Evolutionary conservation across 2,888 invertebrate species (phyloP).

Genomic region (Chalcosyrphus nemorum): DNA sequence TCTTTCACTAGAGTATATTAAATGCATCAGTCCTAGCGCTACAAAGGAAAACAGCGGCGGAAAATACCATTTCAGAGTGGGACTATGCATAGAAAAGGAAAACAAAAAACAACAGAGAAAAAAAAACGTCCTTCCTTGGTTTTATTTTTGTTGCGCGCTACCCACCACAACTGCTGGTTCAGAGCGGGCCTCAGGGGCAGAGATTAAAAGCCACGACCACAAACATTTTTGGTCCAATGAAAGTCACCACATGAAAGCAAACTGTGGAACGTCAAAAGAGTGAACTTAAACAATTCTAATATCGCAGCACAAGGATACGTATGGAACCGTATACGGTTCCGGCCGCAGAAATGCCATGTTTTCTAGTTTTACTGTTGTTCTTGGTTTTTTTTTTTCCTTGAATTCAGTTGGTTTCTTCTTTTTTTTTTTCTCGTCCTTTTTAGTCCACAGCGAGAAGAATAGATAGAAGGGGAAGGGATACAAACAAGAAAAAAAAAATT

Average conservation of each 20-base stretch:
- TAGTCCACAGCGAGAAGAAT: conserved; percentile 8
- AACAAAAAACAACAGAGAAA: conserved; percentile 29
- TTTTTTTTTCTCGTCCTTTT: conserved; percentile 4
- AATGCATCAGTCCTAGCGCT: conserved; percentile 19
- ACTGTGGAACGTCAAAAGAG: conserved; percentile 70
- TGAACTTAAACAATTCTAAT: conserved; percentile 65
- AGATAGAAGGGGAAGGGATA: background rate
- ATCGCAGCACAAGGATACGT: conserved; percentile 56
- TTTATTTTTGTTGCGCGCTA: conserved; percentile 6
- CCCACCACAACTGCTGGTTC: conserved; percentile 49
- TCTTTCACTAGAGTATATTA: conserved; percentile 43
- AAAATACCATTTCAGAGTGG: conserved; percentile 64
- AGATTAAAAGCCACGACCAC: conserved; percentile 75
- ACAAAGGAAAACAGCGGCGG: conserved; percentile 53
- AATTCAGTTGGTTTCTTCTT: background rate
- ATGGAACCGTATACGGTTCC: conserved; percentile 24
- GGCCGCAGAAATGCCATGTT: conserved; percentile 69
- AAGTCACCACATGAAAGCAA: conserved; percentile 74
- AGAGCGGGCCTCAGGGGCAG: conserved; percentile 68
- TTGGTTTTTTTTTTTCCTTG: conserved; percentile 40
- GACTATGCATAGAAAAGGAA: conserved; percentile 61
- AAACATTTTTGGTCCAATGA: conserved; percentile 75
- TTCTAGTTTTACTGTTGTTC: conserved; percentile 68
- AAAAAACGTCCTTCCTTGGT: conserved; percentile 40
- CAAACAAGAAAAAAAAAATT: conserved; percentile 11